Conservation (phyloP, 2,113 vertebrate species). For the Esox niger region DNA sequence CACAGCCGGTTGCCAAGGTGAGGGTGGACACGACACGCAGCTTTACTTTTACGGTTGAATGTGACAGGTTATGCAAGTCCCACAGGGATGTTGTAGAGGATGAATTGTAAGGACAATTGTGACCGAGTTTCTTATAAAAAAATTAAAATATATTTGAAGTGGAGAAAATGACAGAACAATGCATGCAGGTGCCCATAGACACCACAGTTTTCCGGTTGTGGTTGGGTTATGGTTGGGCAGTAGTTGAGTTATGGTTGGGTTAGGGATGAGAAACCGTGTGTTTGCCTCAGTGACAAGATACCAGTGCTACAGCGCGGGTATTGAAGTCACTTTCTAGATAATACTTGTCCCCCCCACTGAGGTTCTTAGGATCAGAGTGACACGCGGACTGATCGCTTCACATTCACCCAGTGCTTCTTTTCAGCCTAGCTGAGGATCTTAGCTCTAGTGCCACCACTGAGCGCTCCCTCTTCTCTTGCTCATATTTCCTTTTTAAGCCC, state of each 20-base stretch:
- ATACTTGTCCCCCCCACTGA: conserved; percentile 53
- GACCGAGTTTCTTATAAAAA: no score
- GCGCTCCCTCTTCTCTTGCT: conserved; percentile 44
- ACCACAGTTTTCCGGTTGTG: no score
- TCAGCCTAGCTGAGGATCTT: conserved; percentile 62
- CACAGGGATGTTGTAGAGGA: conserved; percentile 38
- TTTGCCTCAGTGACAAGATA: conserved; percentile 2
- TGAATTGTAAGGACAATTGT: no score
- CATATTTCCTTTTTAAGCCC: conserved; percentile 70
- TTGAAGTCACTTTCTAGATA: conserved; percentile 33
- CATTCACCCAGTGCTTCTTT: conserved; percentile 57
- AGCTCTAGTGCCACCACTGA: conserved; percentile 50
- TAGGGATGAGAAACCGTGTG: neutral
- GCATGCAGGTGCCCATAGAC: no score
- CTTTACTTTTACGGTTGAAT: conserved; percentile 56
- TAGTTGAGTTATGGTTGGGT: neutral
- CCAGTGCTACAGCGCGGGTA: conserved; percentile 5
- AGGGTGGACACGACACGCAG: conserved; percentile 42
- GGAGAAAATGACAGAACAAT: no score
- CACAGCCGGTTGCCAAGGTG: conserved; percentile 58
- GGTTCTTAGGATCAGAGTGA: conserved; percentile 60
- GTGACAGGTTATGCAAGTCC: neutral
- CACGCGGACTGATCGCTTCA: conserved; percentile 68
- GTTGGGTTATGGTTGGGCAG: neutral
- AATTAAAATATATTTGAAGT: no score